Base-by-base conservation (phyloP, 1,140 invertebrate genomes). In the Drosophila takahashii region DNA sequence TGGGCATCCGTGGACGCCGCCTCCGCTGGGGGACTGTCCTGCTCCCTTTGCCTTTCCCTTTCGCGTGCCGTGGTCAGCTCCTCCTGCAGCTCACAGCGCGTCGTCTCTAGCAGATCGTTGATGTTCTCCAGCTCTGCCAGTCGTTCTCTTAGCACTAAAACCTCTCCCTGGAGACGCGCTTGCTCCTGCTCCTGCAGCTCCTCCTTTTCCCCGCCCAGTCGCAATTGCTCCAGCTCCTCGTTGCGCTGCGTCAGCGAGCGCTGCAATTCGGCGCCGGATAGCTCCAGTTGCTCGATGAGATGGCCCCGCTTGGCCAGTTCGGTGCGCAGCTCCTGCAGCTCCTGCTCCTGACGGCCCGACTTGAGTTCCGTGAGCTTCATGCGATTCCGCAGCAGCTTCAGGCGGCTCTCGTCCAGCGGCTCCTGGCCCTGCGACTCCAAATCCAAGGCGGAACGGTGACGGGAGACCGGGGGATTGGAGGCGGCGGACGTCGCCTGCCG, bases 41-140 rank as follows among this genome's bases (percentile, higher is more conserved):
- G 26, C 94, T 29, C 96, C 94, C 16, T 52, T 16, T 97, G 96
- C 92, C 95, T 95, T 74, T 94, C 51, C 90, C 93, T 54, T 92
- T 92, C 57, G 92, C 76, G 62, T 66, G 47, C 67, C 2, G 51
- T 53, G 10, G 34, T 60, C 36, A 78, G 84, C 61, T 65, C 83
- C 10, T 89, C 76, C 6, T 92, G 76, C 8, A 93, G 74, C 22
- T 83, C 77, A 42, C 64, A 60, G 32, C 91, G 77, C 2, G 74
- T 83, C 54, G 90, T 79, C 48, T 91, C 83, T 37, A 86, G 44
- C 50, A 87, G 47, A 22, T 86, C 83, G 41, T 81, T 81, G 22
- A 74, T 47, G 11, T 70, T 44, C 48, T 81, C 70, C 22, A 86
- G 62, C 32, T 86, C 79, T 3, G 58, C 37, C 3, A 79, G 69